Conservation (phyloP, 2,888 invertebrate species). For the Pristionchus maxplancki region DNA sequence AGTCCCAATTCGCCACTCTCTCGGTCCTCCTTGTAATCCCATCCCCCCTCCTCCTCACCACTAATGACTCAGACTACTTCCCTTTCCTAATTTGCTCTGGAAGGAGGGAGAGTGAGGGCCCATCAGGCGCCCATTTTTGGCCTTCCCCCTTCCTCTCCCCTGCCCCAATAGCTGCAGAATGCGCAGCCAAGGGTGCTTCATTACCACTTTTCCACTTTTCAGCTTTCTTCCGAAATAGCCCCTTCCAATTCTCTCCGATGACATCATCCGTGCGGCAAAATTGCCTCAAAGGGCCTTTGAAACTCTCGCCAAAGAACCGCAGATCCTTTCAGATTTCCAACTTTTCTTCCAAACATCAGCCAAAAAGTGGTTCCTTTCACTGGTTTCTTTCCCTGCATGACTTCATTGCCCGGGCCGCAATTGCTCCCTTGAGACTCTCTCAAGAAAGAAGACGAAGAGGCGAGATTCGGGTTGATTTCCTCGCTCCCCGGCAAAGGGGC, state of each 20-base stretch:
- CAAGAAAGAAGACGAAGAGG: not conserved
- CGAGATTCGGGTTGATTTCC: conserved; percentile 2
- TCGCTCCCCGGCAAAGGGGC: not conserved
- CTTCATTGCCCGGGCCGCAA: not conserved
- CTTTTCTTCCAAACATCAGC: not conserved
- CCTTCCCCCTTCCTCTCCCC: not conserved
- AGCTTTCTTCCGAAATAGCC: not conserved
- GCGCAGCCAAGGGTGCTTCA: not conserved
- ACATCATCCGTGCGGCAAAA: not conserved
- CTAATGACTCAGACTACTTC: conserved; percentile 21
- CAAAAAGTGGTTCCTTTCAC: conserved; percentile 28
- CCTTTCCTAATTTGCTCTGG: not conserved
- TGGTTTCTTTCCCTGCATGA: not conserved
- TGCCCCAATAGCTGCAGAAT: not conserved
- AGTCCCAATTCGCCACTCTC: not conserved
- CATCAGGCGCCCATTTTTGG: conserved; percentile 24
- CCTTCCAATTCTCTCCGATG: not conserved
- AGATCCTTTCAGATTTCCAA: not conserved
- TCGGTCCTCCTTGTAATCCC: not conserved
- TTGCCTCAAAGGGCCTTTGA: not conserved
- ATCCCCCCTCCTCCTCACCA: not conserved
- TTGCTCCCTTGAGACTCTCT: not conserved
- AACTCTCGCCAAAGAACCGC: not conserved
- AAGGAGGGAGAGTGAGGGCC: not conserved
- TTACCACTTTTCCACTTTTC: not conserved